These are phyloP conservation scores for Sycophila texana DNA, from an alignment of 2,888 invertebrate species.

Conservation along the genomic window DNA sequence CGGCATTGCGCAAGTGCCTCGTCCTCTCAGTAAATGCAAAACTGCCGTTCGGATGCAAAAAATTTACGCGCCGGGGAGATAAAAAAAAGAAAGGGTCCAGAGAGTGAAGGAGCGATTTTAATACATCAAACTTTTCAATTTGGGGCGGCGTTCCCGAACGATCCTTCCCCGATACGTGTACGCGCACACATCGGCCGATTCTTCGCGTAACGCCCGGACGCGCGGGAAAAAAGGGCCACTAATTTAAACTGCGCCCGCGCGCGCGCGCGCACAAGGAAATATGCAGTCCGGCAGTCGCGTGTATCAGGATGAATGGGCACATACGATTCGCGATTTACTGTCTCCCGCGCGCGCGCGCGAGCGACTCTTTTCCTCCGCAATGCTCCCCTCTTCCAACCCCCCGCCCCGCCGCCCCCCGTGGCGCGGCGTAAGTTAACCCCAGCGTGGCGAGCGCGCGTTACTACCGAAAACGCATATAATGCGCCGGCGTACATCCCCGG, in stretches of 20 bases:
- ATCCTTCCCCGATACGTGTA: slow-evolving; percentile 66
- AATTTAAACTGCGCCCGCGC: slow-evolving; percentile 66
- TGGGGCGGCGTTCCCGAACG: slow-evolving; percentile 61
- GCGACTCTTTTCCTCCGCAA: slow-evolving; percentile 18
- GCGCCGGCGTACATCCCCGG: slow-evolving; percentile 56
- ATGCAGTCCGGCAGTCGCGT: slow-evolving; percentile 69
- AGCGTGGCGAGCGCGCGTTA: slow-evolving; percentile 58
- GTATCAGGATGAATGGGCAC: slow-evolving; percentile 70
- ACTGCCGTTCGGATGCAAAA: slow-evolving; percentile 1
- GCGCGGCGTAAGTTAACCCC: slow-evolving; percentile 13
- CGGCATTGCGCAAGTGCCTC: not conserved
- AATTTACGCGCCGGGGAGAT: not conserved
- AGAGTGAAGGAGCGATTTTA: slow-evolving; percentile 63
- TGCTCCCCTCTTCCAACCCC: not conserved
- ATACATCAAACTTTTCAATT: slow-evolving; percentile 73
- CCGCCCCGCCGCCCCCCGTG: not conserved
- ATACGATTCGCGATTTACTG: slow-evolving; percentile 69
- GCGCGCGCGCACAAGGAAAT: slow-evolving; percentile 68
- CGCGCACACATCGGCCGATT: not conserved
- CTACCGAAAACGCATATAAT: slow-evolving; percentile 67
- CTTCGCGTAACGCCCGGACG: too few species aligned
- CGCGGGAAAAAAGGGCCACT: slow-evolving; percentile 60
- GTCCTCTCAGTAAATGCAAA: slow-evolving; percentile 16
- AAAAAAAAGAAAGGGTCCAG: slow-evolving; percentile 13
- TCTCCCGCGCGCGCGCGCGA: not conserved